These are phyloP conservation scores for Calyptommatus sinebrachiatus DNA, from an alignment of 2,113 vertebrate genomes.

Conservation along the genomic window DNA sequence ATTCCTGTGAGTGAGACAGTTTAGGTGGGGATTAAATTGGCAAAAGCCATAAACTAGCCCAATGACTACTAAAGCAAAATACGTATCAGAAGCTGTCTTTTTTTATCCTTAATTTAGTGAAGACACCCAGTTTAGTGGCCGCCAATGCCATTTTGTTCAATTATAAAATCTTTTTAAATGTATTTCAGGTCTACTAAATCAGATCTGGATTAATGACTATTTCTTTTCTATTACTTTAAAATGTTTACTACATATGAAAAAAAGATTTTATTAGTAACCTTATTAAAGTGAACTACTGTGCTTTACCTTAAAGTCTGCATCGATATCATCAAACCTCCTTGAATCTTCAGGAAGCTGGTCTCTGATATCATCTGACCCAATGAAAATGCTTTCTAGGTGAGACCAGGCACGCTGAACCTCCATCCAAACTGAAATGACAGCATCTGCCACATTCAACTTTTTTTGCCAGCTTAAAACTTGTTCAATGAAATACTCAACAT, in stretches of 20 bases:
- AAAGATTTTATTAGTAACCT: neutral
- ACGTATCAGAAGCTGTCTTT: too few species aligned
- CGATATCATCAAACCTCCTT: conserved; percentile 68
- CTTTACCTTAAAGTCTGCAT: conserved; percentile 81
- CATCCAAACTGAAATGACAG: conserved; percentile 77
- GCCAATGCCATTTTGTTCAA: too few species aligned
- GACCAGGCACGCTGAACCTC: conserved; percentile 78
- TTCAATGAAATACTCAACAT: conserved; percentile 74
- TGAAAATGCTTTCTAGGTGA: conserved; percentile 83
- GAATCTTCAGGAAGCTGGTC: conserved; percentile 72
- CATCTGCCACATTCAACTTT: conserved; percentile 72
- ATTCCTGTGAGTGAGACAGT: too few species aligned
- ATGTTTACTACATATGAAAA: neutral
- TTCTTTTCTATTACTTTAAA: neutral
- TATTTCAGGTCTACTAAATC: neutral
- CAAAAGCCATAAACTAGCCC: too few species aligned
- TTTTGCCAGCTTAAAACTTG: conserved; percentile 76
- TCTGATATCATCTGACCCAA: conserved; percentile 77
- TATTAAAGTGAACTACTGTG: neutral
- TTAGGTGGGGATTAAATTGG: too few species aligned
- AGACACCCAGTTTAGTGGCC: too few species aligned
- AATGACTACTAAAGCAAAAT: too few species aligned
- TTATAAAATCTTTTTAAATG: too few species aligned
- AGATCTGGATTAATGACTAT: neutral
- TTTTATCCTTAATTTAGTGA: too few species aligned